A percentile compares a stretch with the other conserved stretches of the same genome.
Evolutionary conservation across 2,797 vertebrate genomes (phyloP).

Genomic region (Sphenodon punctatus): DNA sequence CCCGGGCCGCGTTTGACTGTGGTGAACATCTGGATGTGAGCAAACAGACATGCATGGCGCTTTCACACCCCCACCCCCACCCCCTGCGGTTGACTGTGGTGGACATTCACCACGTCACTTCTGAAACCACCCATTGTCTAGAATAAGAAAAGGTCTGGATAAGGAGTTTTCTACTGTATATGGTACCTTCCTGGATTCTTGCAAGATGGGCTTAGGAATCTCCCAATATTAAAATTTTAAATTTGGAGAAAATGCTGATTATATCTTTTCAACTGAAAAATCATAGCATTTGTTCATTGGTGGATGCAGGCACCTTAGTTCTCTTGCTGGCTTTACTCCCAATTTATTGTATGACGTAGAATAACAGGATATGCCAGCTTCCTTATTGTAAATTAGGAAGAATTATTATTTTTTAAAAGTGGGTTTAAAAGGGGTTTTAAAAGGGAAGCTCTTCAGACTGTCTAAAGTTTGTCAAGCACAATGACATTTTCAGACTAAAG

Average conservation of each 20-base stretch:
- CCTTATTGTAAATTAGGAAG: not conserved
- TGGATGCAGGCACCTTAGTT: not conserved
- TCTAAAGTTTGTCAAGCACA: not conserved
- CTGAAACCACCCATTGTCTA: no score
- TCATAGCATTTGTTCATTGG: not conserved
- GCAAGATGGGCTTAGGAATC: not conserved
- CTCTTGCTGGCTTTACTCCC: not conserved
- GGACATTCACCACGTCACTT: no score
- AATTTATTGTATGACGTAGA: not conserved
- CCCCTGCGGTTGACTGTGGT: not conserved
- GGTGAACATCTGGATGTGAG: no score
- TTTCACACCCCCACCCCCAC: no score
- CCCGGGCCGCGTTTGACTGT: no score
- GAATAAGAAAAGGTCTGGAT: no score
- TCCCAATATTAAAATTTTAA: not conserved
- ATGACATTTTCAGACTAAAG: not conserved
- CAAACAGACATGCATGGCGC: no score
- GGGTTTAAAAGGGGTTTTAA: no score
- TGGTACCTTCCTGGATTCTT: not conserved
- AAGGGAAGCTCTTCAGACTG: no score
- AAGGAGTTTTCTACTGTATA: no score
- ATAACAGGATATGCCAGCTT: not conserved
- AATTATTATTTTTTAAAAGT: not conserved
- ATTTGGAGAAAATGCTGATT: not conserved
- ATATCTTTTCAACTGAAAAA: not conserved